Conservation (phyloP, 2,888 invertebrate species). For the Cephus pygmeus region DNA sequence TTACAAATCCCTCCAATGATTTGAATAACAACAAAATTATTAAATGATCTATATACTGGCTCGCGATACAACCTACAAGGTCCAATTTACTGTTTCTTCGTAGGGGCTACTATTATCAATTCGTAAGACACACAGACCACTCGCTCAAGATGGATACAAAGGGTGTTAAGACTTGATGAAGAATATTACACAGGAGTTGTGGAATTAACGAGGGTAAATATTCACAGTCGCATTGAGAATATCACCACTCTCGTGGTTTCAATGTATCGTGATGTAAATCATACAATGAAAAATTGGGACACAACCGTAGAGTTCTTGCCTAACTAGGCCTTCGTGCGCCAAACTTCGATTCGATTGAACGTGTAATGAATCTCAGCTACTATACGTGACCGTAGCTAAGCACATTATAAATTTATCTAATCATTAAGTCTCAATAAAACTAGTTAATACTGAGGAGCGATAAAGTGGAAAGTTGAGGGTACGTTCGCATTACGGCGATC, state of each 20-base stretch:
- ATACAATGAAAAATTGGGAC: neutral
- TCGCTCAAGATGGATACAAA: neutral
- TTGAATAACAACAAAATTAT: neutral
- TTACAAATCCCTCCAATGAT: no score
- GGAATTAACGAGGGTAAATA: neutral
- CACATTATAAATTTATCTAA: constrained; percentile 31
- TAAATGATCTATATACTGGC: neutral
- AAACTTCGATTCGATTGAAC: constrained; percentile 5
- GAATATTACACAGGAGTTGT: neutral
- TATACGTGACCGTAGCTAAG: constrained; percentile 25
- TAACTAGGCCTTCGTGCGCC: constrained; percentile 5
- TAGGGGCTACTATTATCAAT: neutral
- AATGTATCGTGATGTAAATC: neutral
- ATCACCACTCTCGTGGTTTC: neutral
- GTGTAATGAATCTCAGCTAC: constrained; percentile 5
- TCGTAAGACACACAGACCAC: neutral
- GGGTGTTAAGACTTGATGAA: neutral
- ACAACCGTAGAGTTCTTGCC: constrained; percentile 1
- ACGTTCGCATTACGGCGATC: neutral
- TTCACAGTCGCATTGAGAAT: neutral
- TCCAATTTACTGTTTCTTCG: neutral
- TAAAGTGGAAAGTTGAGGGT: neutral
- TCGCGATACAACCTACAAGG: neutral
- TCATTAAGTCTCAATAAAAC: constrained; percentile 36
- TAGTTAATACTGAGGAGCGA: constrained; percentile 35